Conservation (phyloP, 1,140 invertebrate species). For the Procambarus clarkii region DNA sequence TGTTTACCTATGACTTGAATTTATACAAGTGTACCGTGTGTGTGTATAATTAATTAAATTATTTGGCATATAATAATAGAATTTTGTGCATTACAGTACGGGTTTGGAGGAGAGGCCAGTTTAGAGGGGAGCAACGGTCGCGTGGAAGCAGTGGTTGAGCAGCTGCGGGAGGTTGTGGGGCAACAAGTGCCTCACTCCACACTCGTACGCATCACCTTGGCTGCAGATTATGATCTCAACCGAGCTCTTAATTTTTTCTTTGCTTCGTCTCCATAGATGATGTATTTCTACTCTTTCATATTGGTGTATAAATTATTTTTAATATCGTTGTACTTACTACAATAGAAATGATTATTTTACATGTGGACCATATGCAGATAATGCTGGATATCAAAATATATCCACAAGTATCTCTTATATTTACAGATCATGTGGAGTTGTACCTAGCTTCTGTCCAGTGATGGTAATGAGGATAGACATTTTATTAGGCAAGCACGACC, state of each 20-base stretch:
- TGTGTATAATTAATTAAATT: background rate
- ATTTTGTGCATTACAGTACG: conserved; percentile 15
- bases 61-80: background rate
- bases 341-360: background rate
- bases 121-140: conserved; percentile 19
- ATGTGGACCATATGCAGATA: background rate
- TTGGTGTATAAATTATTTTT: background rate
- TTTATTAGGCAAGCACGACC: too few relatives aligned
- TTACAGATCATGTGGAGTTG: too few relatives aligned
- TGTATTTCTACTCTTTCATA: background rate
- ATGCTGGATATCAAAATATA: background rate
- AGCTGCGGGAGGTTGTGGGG: conserved; percentile 79
- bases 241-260: conserved; percentile 80
- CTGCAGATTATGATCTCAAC: conserved; percentile 81
- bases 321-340: background rate
- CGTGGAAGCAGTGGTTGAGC: conserved; percentile 78
- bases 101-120: conserved; percentile 8
- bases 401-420: background rate
- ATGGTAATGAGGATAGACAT: too few relatives aligned
- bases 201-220: conserved; percentile 78
- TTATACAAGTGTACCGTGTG: background rate
- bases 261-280: conserved; percentile 36
- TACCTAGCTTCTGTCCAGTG: too few relatives aligned
- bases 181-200: conserved; percentile 77
- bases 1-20: too few relatives aligned